phyloP scores from a whole-genome alignment of 2,888 invertebrate genomes.

The Meta bourneti region DNA sequence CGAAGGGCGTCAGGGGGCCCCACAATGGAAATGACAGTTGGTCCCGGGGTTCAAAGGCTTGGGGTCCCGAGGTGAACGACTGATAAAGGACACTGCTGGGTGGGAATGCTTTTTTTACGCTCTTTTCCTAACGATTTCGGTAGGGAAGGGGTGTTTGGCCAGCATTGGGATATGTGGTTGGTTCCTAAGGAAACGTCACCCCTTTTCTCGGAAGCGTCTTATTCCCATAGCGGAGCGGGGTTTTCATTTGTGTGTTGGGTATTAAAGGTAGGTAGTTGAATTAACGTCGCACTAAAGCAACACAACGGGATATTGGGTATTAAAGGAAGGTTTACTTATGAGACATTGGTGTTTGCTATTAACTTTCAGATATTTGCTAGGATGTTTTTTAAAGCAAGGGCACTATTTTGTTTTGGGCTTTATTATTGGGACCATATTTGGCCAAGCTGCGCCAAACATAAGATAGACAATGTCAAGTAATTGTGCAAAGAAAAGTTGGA shows the following conservation, averaged over 20 bases:
- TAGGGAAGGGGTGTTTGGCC: neutral
- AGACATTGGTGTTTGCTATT: no score
- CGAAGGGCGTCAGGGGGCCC: neutral
- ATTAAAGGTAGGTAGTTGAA: no score
- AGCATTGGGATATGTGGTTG: no score
- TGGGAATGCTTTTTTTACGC: slow-evolving; percentile 35
- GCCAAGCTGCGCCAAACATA: no score
- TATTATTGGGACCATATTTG: no score
- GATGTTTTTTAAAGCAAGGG: neutral
- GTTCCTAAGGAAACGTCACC: neutral
- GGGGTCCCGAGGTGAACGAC: slow-evolving; percentile 65
- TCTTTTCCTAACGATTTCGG: neutral
- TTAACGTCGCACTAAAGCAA: no score
- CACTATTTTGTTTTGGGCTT: no score
- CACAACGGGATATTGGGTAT: no score
- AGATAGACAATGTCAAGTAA: no score
- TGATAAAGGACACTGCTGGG: slow-evolving; percentile 31
- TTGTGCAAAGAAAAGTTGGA: no score
- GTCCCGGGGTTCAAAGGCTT: slow-evolving; percentile 69
- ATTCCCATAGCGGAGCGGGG: slow-evolving; percentile 1
- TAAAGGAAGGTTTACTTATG: no score
- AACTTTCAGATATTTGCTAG: no score
- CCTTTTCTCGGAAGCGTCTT: slow-evolving; percentile 1
- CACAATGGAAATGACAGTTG: slow-evolving; percentile 56
- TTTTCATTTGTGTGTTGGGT: neutral